Conservation (phyloP, 2,113 vertebrate genomes). For the Heliornis fulica region DNA sequence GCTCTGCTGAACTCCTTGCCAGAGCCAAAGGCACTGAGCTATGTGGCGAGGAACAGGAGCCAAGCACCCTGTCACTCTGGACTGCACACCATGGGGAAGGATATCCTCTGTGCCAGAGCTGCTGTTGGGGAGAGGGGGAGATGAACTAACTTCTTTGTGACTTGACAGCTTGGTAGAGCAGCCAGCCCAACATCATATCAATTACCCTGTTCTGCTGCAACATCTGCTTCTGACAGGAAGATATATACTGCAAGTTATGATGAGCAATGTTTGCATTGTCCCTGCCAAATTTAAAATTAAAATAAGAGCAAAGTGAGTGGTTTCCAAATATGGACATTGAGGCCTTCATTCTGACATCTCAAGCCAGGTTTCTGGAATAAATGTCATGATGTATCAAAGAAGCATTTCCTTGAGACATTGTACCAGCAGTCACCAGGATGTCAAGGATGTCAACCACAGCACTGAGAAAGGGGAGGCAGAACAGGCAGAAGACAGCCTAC, state of each 20-base stretch:
- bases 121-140: neutral
- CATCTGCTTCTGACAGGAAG: neutral
- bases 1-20: neutral
- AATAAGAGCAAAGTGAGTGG: neutral
- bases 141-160: neutral
- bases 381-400: neutral
- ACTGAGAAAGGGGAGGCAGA: neutral
- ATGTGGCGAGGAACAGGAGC: neutral
- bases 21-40: neutral
- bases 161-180: neutral
- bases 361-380: neutral
- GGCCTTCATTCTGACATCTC: neutral
- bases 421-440: neutral
- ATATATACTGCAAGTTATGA: neutral
- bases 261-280: neutral
- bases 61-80: neutral
- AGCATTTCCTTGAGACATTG: neutral
- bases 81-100: fast-evolving
- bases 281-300: neutral
- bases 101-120: neutral
- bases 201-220: neutral
- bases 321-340: neutral
- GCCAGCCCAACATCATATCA: neutral
- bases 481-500: neutral
- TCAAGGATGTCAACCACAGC: fast-evolving